Evolutionary conservation across 2,888 invertebrate species (phyloP).

Genomic region (Eupithecia centaureata): DNA sequence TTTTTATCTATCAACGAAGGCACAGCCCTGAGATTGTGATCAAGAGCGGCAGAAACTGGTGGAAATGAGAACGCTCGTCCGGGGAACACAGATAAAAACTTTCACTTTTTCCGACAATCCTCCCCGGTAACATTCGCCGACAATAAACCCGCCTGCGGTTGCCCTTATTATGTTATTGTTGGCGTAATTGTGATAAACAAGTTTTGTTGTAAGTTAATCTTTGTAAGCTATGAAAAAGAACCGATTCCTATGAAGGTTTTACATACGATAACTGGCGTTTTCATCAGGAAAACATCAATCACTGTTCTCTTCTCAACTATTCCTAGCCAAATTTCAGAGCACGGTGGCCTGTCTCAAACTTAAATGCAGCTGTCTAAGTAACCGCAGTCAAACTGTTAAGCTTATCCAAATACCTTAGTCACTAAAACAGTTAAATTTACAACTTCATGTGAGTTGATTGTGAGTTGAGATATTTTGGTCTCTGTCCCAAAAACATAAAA

Average conservation of each 20-base stretch:
- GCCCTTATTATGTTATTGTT: conserved; percentile 74
- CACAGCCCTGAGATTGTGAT: conserved; percentile 74
- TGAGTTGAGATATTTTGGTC: neutral
- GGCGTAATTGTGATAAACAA: conserved; percentile 70
- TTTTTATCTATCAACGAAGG: conserved; percentile 42
- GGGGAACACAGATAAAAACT: conserved; percentile 80
- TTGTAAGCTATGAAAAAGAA: conserved; percentile 4
- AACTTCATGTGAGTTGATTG: neutral
- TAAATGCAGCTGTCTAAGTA: neutral
- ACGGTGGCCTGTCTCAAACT: neutral
- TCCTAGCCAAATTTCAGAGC: neutral
- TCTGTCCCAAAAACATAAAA: neutral
- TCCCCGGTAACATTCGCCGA: conserved; percentile 71
- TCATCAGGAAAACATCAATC: too few species aligned
- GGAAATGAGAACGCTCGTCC: conserved; percentile 76
- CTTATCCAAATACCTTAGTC: neutral
- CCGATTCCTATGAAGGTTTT: neutral
- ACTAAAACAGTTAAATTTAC: neutral
- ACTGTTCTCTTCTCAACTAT: neutral
- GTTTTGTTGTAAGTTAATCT: conserved; percentile 55
- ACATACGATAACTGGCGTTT: neutral
- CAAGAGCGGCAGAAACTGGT: conserved; percentile 58
- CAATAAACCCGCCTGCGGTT: conserved; percentile 71
- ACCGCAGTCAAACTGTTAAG: neutral
- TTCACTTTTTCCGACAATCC: conserved; percentile 78